These are phyloP conservation scores for Mustelus asterias DNA, from an alignment of 2,113 vertebrate species.

Conservation along the genomic window DNA sequence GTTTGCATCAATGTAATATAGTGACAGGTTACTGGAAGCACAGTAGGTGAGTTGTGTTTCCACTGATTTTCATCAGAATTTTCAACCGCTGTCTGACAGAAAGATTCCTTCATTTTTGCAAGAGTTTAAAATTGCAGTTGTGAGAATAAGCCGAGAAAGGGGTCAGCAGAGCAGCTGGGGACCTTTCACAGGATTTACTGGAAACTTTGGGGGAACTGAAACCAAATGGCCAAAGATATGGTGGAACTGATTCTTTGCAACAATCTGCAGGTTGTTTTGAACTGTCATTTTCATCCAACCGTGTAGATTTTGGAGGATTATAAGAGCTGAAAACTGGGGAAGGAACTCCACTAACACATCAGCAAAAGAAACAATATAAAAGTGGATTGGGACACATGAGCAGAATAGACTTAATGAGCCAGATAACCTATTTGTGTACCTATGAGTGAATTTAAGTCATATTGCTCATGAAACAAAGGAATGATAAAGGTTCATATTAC, in stretches of 20 bases:
- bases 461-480: not conserved
- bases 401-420: not conserved
- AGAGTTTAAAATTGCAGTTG: not conserved
- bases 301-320: not conserved
- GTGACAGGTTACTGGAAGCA: not conserved
- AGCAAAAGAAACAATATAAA: too few relatives aligned
- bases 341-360: not conserved
- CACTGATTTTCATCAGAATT: not conserved
- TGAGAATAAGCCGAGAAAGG: not conserved
- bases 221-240: not conserved
- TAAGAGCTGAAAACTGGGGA: not conserved
- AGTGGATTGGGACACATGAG: too few relatives aligned
- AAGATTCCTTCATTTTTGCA: not conserved
- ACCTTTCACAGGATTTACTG: not conserved
- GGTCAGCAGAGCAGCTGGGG: not conserved
- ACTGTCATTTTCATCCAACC: not conserved
- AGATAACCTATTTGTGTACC: not conserved
- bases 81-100: not conserved
- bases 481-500: not conserved
- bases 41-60: not conserved
- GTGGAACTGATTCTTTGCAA: not conserved
- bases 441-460: not conserved
- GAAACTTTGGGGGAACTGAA: not conserved
- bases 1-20: not conserved
- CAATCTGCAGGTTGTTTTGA: not conserved